Base-by-base conservation (phyloP, 2,888 invertebrate species). In the Lasiommata megera region DNA sequence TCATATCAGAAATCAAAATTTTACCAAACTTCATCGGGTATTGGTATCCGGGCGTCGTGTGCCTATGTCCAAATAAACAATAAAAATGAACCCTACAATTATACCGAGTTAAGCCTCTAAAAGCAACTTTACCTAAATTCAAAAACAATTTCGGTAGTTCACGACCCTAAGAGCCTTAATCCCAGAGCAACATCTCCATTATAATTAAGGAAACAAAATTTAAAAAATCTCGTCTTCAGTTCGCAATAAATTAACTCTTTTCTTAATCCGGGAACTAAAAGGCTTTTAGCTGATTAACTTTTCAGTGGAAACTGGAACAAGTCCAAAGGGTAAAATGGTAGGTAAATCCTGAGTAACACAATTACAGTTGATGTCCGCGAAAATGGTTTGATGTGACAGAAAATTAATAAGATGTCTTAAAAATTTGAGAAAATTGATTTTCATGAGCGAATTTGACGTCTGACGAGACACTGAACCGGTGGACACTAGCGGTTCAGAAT, bases 251-350 rank as follows among this genome's bases (percentile, higher is more conserved):
- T 85, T 83, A 84, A 84, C 82, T 80, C 77, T 76, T 79, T 83
- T 79, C 79, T 84, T 84, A 79, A 80, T 82, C 76, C 71, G 62
- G 70, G 66, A 76, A 78, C 73, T 75, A 80, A 84, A 84, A 81
- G 74, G 77, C 85, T 88, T 82, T 89, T 86, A 88, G 79, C 80
- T 85, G 87, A 88, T 89, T 87, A 89, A 87, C 80, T 84, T 87
- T 84, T 82, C 81, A 85, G 74, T 78, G 71, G 71, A 75, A 74
- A 71, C 79, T 82, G 86, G 85, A 84, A 77, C 72, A 71, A 70
- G 69, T 81, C 81, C 81, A 78, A 78, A 69, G 68, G 71, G 80
- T 87, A 85, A 89, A 87, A n/a, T 89, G 28, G 28, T 43, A 23
- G 44, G 28, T 43, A 23, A 28, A 12, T 28, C 87, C 83, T 80